Base-by-base conservation (phyloP, 2,888 invertebrate genomes). In the Magallana nippona region DNA sequence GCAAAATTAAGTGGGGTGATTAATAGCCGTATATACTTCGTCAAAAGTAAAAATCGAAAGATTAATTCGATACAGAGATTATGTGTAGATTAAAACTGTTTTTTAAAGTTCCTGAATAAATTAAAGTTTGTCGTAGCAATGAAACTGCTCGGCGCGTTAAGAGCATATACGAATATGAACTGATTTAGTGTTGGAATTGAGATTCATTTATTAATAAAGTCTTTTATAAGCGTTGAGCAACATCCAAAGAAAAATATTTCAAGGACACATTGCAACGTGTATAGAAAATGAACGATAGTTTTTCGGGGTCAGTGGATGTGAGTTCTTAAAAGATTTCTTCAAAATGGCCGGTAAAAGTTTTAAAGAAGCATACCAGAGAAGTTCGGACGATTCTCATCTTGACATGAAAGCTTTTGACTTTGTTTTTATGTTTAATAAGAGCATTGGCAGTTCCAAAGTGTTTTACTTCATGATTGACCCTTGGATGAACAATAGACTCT, bases 401-500 rank as follows among this genome's bases (percentile, higher is more conserved):
- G 85, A 83, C 15, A 57, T 85, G 77, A 85, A 83, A 60, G 58
- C 83, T 2, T 89, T 86, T 63, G 90, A 91, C 22, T 93, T 91
- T 82, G 86, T 93, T 22, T 86, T 92, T 78, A 84, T 93, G 63
- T 92, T 92, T 83, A 91, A 92, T 85, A 89, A 87, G 63, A 86
- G 89, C 11, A 89, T 91, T 15, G 92, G 92, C 58, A 91, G 89
- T 86, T 88, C 90, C 78, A 88, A 89, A 57, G 89, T 92, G 11
- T 85, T 88, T 63, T 93, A 93, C 85, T 89, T 92, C 83, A 90
- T 92, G 90, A 83, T 93, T 10, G 92, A 93, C 78, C 91, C 92
- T 11, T 80, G 85, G 17, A 84, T 87, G 8, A 86, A 88, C 19
- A 85, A 86, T 58, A 78, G 86, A 19, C 86, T 92, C 77, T 88